phyloP scores from a whole-genome alignment of 2,113 vertebrate species.

The Tragelaphus imberbis region DNA sequence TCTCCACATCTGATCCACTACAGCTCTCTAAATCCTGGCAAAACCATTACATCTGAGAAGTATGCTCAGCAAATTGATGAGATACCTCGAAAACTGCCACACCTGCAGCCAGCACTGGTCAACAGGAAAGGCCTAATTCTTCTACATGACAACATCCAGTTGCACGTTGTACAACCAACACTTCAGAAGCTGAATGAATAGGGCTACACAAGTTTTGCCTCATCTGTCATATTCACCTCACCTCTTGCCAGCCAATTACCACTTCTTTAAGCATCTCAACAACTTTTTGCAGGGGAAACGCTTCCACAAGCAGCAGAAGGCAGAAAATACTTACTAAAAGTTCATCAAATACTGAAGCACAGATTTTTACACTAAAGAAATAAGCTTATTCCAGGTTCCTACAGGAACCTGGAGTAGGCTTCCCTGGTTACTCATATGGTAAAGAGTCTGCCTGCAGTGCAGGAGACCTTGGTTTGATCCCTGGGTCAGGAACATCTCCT shows the following conservation, averaged over 20 bases:
- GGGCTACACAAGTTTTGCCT: neutral
- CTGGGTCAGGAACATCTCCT: neutral
- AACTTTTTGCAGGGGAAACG: neutral
- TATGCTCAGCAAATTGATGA: neutral
- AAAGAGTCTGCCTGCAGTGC: neutral
- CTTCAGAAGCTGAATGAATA: neutral
- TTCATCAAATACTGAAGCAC: neutral
- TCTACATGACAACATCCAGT: neutral
- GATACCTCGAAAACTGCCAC: neutral
- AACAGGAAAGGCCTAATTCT: neutral
- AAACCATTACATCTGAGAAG: neutral
- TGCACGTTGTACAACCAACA: rapidly evolving
- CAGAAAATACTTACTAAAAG: neutral
- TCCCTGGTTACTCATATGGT: neutral
- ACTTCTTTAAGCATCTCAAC: neutral
- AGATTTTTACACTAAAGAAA: neutral
- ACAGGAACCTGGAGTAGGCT: neutral
- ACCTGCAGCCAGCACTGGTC: neutral
- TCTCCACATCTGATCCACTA: neutral
- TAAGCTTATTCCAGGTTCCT: neutral
- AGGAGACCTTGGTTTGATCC: neutral
- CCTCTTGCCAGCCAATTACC: neutral
- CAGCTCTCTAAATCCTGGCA: neutral
- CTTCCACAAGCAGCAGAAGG: neutral
- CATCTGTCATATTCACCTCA: neutral